Evolutionary conservation across 2,888 invertebrate genomes (phyloP), one percentile per base, ranked within the genome.

Genomic region (Bellardia pandia): DNA sequence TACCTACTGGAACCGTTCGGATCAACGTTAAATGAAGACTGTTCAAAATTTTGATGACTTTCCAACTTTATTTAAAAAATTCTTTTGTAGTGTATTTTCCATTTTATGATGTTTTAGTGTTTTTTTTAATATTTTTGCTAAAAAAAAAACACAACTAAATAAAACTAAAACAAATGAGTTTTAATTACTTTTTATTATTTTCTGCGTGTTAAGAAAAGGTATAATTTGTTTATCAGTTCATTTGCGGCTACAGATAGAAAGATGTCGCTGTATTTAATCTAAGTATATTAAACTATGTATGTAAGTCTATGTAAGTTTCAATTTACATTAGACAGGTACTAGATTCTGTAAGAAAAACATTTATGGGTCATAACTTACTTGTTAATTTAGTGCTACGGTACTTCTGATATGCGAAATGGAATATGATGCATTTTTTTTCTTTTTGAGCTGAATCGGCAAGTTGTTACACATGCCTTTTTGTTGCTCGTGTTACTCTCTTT

Each of bases 1-100:
- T 42, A 6, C 7, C 33, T 13, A 58, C 69, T 42, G 11, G 33
- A 42, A 48, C 68, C 30, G 7, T 48, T 60, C 16, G 23, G 6
- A 40, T 6, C 62, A 23, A 42, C 53, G 16, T 40, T 62, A 51
- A 69, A 16, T 40, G 60, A 30, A 60, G 40, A 75, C 60, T 82
- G 68, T 33, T 42, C 0, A 60, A 58, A 42, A 60, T 53, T 23
- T 69, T 48, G 69, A 69, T 60, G 40, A 60, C 51, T 82, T 75
- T 60, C 16, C 2, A 30, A 75, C 68, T 78, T 66, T 76, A 80
- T 80, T 71, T 64, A 71, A 40, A 79, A 71, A 76, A 51, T 23
- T 64, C 30, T 60, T 53, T 45, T 64, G 23, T n/a, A 13, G 23
- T 74, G 7, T 37, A 72, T 37, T 64, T 78, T 74, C 13, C 11